Evolutionary conservation across 2,113 vertebrate genomes (phyloP).

Genomic region (Edolisoma coerulescens): DNA sequence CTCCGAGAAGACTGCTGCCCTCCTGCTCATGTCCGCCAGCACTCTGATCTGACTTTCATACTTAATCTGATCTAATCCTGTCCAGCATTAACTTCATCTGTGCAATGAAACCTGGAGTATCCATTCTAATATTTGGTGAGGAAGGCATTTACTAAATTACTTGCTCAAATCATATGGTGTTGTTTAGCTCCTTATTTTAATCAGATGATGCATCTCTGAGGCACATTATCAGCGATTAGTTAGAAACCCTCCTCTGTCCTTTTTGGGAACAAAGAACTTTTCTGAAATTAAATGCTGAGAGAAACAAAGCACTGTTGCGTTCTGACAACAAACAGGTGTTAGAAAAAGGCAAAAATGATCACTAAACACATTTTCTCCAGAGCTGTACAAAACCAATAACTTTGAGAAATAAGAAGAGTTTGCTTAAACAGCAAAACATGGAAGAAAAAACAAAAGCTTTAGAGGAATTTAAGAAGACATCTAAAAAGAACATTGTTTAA

Average conservation of each 20-base stretch:
- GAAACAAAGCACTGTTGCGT: conserved; percentile 34
- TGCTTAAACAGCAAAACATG: not conserved
- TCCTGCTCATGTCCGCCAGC: conserved; percentile 71
- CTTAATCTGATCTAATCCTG: conserved; percentile 88
- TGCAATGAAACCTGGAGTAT: conserved; percentile 84
- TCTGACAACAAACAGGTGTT: conserved; percentile 4
- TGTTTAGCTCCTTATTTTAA: conserved; percentile 82
- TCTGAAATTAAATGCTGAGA: conserved; percentile 42
- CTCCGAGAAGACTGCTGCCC: conserved; percentile 71
- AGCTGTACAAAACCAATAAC: not conserved
- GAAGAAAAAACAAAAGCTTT: not conserved
- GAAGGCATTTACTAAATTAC: conserved; percentile 88
- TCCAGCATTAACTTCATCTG: conserved; percentile 82
- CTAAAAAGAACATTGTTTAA: conserved; percentile 16
- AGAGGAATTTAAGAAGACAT: not conserved
- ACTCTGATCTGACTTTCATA: conserved; percentile 81
- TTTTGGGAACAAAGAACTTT: conserved; percentile 68
- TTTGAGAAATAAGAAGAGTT: conserved; percentile 10
- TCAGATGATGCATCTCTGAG: conserved; percentile 75
- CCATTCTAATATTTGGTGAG: conserved; percentile 78
- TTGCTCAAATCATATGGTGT: conserved; percentile 80
- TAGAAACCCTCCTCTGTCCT: conserved; percentile 67
- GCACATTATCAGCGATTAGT: conserved; percentile 74
- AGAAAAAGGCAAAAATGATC: conserved; percentile 2
- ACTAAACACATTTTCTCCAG: not conserved